Evolutionary conservation across 2,888 invertebrate species (phyloP).

Genomic region (Cephus rjabovi): DNA sequence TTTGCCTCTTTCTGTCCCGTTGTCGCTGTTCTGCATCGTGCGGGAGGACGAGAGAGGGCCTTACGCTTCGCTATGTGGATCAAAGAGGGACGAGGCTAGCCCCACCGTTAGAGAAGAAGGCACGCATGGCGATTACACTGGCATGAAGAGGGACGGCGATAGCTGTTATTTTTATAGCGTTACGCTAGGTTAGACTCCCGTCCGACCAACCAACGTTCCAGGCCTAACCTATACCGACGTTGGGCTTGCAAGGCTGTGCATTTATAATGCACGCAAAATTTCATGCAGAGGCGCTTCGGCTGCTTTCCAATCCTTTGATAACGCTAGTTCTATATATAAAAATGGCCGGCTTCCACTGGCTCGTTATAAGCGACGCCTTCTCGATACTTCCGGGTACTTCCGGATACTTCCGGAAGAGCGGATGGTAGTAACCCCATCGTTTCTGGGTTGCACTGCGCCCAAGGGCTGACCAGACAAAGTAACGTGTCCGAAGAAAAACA

Average conservation of each 20-base stretch:
- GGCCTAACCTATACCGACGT: conserved; percentile 50
- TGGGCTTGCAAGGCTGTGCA: conserved; percentile 45
- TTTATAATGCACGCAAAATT: conserved; percentile 65
- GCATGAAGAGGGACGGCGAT: conserved; percentile 28
- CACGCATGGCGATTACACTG: not conserved
- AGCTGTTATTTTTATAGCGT: conserved; percentile 61
- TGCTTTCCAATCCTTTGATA: conserved; percentile 61
- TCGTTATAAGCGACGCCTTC: not conserved
- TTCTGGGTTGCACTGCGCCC: not conserved
- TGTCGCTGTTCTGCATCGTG: not conserved
- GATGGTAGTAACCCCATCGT: not conserved
- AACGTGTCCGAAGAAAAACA: not conserved
- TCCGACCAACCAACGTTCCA: conserved; percentile 48
- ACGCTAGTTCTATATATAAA: conserved; percentile 52
- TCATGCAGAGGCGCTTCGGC: conserved; percentile 58
- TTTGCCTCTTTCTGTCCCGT: not conserved
- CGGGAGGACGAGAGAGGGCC: not conserved
- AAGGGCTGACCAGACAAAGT: not conserved
- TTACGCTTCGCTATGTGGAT: not conserved
- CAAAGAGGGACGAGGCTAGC: not conserved
- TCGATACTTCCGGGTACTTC: not conserved
- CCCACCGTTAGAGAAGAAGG: not conserved
- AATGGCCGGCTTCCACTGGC: conserved; percentile 27
- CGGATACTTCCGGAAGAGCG: not conserved
- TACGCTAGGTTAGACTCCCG: conserved; percentile 62